These are phyloP conservation scores for Cataglyphis albicans DNA, from an alignment of 2,888 invertebrate genomes.

Conservation along the genomic window DNA sequence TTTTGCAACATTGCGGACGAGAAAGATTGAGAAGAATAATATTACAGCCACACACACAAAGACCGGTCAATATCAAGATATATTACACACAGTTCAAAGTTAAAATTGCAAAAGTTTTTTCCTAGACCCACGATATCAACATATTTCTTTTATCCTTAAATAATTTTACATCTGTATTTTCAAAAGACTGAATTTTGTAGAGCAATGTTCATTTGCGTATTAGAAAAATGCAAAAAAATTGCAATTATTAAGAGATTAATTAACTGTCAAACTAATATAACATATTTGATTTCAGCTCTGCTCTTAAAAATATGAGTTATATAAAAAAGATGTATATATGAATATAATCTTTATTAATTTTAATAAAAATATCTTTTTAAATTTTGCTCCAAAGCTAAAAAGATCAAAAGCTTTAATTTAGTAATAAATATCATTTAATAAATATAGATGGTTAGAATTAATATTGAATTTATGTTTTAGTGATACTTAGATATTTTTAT, in stretches of 20 bases:
- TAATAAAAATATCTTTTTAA: background rate
- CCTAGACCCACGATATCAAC: background rate
- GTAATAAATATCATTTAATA: background rate
- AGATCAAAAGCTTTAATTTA: background rate
- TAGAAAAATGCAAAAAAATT: background rate
- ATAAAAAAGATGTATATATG: no score
- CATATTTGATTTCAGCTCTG: no score
- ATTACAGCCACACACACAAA: background rate
- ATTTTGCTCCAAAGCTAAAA: background rate
- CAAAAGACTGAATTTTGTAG: background rate
- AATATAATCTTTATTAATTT: no score
- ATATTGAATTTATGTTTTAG: background rate
- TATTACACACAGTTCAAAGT: background rate
- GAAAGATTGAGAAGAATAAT: background rate
- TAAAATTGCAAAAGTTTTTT: constrained; percentile 24
- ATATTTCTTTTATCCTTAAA: background rate
- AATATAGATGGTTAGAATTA: background rate
- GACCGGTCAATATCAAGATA: background rate
- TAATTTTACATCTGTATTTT: background rate
- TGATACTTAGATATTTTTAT: background rate
- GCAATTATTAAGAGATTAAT: no score
- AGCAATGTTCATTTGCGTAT: background rate
- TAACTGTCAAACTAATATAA: no score
- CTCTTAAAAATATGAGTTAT: no score
- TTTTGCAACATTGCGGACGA: background rate